Evolutionary conservation across 2,113 vertebrate species (phyloP), one percentile per base, ranked within the genome.

Genomic region (Dipodomys ordii): DNA sequence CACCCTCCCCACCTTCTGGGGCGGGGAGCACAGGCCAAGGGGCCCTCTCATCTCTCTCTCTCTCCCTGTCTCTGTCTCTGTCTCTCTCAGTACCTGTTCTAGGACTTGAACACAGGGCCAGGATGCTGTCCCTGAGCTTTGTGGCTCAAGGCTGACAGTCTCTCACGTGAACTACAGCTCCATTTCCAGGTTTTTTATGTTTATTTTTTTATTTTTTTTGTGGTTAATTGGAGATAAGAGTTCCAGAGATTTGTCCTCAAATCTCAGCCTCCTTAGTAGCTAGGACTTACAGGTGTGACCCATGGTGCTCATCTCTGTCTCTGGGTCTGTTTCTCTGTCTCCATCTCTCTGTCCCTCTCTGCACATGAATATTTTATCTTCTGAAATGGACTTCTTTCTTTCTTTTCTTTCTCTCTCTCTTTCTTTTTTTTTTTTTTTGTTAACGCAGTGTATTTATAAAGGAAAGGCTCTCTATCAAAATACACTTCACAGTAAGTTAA

Each of bases 381-480:
- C 16, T 73, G 53, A 39, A 35, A 22, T 39, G 39, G 39, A 39
- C 3, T 39, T 39, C 39, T 39, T 6, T 39, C 39, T 39, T 39
- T 39, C 39, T 39, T 39, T 39, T 35, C 35, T 35, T 35, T 35
- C 35, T 35, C 35, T 35, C 35, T 35, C 35, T 35, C 35, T 35
- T 3, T 35, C 35, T 35, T 35, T 35, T 3, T 35, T 35, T 35
- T 3, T 35, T 35, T 35, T 96, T 98, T 97, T 96, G 89, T 96
- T 98, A 98, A 98, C 97, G 97, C 95, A 98, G 97, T 98, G 97
- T 98, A 98, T 98, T 98, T 98, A 98, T 98, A 98, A 98, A 98
- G 97, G 97, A 98, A 98, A 97, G 96, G 85, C 83, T 90, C 65
- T 93, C 96, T 97, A 98, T 98, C 98, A 98, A 98, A 98, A 98